Percentiles rank a stretch among this genome's conserved stretches.
Conservation (phyloP, 2,113 vertebrate genomes). For the Plectropomus leopardus region DNA sequence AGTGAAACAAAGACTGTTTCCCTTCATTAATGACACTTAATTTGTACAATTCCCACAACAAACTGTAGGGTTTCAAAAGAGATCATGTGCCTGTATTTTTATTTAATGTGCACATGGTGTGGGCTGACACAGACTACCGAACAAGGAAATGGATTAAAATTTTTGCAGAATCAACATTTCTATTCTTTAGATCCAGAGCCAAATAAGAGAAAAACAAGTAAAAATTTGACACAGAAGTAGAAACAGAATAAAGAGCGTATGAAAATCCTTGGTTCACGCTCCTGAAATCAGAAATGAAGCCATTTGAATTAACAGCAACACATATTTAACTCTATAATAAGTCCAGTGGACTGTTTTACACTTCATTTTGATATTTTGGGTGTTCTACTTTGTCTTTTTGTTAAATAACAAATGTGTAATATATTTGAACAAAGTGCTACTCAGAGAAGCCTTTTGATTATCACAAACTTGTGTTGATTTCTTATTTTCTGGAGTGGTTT, state of each 20-base stretch:
- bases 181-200: neutral
- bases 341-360: neutral
- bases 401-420: neutral
- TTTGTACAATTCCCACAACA: conserved; percentile 26
- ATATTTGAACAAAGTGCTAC: conserved; percentile 5
- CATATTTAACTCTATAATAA: neutral
- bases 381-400: too few species aligned
- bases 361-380: neutral
- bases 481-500: neutral
- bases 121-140: neutral
- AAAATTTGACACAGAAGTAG: neutral
- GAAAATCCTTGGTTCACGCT: neutral
- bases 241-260: neutral
- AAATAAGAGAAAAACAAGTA: neutral
- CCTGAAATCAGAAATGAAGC: neutral
- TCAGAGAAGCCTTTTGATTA: neutral
- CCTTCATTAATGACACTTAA: conserved; percentile 50
- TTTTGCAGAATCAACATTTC: neutral
- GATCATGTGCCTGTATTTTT: neutral
- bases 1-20: conserved; percentile 57
- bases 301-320: conserved; percentile 2
- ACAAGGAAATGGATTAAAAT: neutral
- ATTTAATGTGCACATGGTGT: neutral
- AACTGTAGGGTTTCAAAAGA: conserved; percentile 20
- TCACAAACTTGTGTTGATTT: neutral